These are phyloP conservation scores for Apteryx owenii DNA, from an alignment of 2,113 vertebrate genomes.

Conservation along the genomic window DNA sequence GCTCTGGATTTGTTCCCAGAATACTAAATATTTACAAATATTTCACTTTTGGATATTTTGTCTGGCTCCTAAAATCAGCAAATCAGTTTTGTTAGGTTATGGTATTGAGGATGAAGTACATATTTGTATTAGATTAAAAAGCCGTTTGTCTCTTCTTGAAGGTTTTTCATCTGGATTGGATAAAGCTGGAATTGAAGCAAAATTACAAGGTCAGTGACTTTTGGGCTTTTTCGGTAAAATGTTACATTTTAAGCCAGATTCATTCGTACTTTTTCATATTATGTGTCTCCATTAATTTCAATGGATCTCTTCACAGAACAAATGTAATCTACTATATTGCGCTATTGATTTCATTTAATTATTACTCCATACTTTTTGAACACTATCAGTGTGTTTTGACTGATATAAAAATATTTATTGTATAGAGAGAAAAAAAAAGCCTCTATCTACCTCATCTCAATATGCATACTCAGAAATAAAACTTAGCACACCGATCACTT, in stretches of 20 bases:
- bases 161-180: slow-evolving; percentile 87
- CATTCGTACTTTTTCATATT: neutral
- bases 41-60: neutral
- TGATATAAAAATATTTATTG: neutral
- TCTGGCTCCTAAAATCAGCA: neutral
- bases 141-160: slow-evolving; percentile 63
- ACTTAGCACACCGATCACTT: neutral
- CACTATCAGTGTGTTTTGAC: neutral
- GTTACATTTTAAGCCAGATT: neutral
- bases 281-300: neutral
- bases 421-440: neutral
- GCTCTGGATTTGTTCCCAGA: neutral
- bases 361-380: neutral
- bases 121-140: neutral
- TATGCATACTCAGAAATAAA: neutral
- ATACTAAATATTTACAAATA: neutral
- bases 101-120: neutral
- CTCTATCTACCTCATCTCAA: neutral
- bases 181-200: slow-evolving; percentile 92
- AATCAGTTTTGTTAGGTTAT: neutral
- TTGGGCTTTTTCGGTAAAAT: neutral
- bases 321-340: neutral
- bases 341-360: neutral
- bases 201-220: slow-evolving; percentile 88
- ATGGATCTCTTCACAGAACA: neutral